Evolutionary conservation across 2,113 vertebrate genomes (phyloP).

Genomic region (Varanus salvator): DNA sequence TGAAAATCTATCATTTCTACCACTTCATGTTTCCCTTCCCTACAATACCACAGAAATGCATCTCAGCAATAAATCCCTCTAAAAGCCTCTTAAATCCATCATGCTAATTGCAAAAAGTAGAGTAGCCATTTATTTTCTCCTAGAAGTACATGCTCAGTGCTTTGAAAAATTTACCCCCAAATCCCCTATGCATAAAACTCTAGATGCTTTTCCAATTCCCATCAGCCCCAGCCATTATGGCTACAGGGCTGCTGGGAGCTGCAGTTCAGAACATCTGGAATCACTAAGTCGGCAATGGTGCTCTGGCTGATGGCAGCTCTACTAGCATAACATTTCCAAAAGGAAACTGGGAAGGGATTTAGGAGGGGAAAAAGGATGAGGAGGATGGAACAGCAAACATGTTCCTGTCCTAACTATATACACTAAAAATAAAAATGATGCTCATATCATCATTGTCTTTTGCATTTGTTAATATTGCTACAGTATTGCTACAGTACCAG

Average conservation of each 20-base stretch:
- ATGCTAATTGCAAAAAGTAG: conserved; percentile 40
- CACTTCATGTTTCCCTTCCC: conserved; percentile 45
- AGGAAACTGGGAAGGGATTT: conserved; percentile 32
- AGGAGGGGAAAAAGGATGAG: conserved; percentile 37
- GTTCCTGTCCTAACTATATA: conserved; percentile 18
- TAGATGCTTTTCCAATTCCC: too few species aligned
- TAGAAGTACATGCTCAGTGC: conserved; percentile 34
- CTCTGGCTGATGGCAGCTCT: conserved; percentile 1
- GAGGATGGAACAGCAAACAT: conserved; percentile 4
- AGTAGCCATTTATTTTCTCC: conserved; percentile 26
- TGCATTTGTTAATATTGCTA: not conserved
- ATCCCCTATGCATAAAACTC: too few species aligned
- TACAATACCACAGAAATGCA: not conserved
- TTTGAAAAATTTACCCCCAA: conserved; percentile 4
- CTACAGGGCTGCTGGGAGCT: too few species aligned
- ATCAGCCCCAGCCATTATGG: too few species aligned
- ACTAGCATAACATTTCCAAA: conserved; percentile 24
- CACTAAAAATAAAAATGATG: conserved; percentile 21
- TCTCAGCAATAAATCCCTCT: conserved; percentile 58
- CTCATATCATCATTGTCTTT: not conserved
- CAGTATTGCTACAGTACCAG: conserved; percentile 17
- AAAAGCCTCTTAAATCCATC: conserved; percentile 66
- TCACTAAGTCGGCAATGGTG: too few species aligned
- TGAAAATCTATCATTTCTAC: conserved; percentile 38
- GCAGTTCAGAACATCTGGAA: too few species aligned